A percentile compares a stretch with the other conserved stretches of the same genome.
phyloP scores from a whole-genome alignment of 2,797 vertebrate species.

The Decapterus maruadsi region DNA sequence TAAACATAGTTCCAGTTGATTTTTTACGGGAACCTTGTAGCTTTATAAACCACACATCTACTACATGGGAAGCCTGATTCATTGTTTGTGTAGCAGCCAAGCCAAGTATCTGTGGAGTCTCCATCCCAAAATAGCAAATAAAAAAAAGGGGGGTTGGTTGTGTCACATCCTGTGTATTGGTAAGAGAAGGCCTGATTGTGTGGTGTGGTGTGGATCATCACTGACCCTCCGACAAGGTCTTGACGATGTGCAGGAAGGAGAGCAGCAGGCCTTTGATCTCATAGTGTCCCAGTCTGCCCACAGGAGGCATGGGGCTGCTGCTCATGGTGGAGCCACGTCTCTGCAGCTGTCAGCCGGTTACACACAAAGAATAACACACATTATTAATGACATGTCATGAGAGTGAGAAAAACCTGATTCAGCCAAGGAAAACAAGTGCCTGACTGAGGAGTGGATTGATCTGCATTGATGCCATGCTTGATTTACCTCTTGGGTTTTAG shows the following conservation, averaged over 20 bases:
- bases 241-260: slow-evolving; percentile 93
- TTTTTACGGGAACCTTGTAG: background rate
- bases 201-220: background rate
- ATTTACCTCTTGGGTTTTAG: background rate
- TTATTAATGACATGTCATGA: background rate
- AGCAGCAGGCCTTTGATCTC: slow-evolving; percentile 94
- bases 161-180: background rate
- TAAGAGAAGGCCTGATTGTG: background rate
- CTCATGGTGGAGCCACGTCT: slow-evolving; percentile 91
- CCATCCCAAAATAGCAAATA: background rate
- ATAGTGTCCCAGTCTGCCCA: slow-evolving; percentile 90
- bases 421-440: background rate
- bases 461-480: background rate
- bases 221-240: slow-evolving; percentile 95
- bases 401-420: background rate
- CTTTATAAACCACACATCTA: background rate
- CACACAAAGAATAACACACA: background rate
- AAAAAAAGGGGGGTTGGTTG: too few species aligned
- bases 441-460: background rate
- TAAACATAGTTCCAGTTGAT: background rate
- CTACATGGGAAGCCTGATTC: background rate
- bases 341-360: slow-evolving; percentile 82
- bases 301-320: slow-evolving; percentile 82
- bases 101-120: background rate
- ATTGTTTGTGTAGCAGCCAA: background rate